Evolutionary conservation across 2,797 vertebrate genomes (phyloP).

Genomic region (Scolopax bukidnonensis): DNA sequence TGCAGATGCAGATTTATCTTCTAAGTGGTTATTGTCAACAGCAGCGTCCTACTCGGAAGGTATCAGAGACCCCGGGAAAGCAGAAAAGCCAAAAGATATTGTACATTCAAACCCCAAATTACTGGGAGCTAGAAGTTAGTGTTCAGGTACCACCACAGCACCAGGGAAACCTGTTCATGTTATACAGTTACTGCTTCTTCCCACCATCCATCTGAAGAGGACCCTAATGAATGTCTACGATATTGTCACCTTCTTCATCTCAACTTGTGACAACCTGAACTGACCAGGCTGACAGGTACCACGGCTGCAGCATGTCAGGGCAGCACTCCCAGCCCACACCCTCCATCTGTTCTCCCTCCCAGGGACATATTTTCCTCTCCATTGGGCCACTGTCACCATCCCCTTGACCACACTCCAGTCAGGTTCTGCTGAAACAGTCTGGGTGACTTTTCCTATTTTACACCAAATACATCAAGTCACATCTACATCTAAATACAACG

Average conservation of each 20-base stretch:
- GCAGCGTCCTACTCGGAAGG: background rate
- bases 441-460: background rate
- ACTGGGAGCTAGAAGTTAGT: background rate
- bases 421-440: background rate
- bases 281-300: background rate
- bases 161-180: background rate
- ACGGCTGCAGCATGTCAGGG: accelerated
- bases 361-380: background rate
- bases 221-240: background rate
- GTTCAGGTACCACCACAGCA: accelerated
- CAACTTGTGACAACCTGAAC: background rate
- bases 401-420: background rate
- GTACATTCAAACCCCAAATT: background rate
- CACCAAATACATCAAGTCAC: background rate
- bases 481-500: background rate
- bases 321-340: too few species aligned
- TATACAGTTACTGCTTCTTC: background rate
- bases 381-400: background rate
- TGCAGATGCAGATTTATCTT: background rate
- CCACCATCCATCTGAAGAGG: background rate
- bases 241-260: background rate
- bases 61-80: background rate
- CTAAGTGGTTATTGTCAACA: background rate
- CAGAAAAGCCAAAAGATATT: background rate
- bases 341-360: background rate